Conservation (phyloP, 1,140 invertebrate genomes). For the Drosophila athabasca region DNA sequence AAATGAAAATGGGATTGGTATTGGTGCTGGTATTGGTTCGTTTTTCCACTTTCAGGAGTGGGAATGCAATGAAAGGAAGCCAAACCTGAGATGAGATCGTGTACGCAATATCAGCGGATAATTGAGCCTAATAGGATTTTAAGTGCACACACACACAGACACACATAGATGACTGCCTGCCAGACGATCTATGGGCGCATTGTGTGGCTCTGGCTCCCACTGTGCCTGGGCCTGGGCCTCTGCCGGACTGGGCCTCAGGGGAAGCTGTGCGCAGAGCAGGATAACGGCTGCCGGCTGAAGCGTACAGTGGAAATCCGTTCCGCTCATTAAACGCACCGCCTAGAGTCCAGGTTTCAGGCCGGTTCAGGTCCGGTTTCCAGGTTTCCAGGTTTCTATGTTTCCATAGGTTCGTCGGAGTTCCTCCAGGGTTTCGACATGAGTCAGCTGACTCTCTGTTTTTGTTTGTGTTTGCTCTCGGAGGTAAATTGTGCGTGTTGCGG, state of each 20-base stretch:
- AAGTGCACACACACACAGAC: constrained; percentile 66
- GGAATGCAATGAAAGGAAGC: constrained; percentile 33
- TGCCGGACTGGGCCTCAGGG: constrained; percentile 29
- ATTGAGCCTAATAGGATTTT: constrained; percentile 83
- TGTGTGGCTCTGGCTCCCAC: constrained; percentile 67
- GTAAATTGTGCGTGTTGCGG: constrained; percentile 79
- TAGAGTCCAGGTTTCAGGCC: constrained; percentile 17
- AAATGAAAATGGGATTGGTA: constrained; percentile 2
- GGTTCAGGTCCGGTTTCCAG: constrained; percentile 8
- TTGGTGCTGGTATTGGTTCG: no score
- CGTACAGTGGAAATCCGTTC: constrained; percentile 69
- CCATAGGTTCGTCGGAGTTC: constrained; percentile 25
- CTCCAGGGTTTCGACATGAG: constrained; percentile 57
- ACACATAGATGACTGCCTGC: constrained; percentile 11
- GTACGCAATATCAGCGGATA: constrained; percentile 83
- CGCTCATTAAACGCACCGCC: constrained; percentile 80
- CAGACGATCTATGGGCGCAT: constrained; percentile 41
- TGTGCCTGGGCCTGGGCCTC: constrained; percentile 60
- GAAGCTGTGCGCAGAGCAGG: constrained; percentile 57
- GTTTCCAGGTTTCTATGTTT: constrained; percentile 25
- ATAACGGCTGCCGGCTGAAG: constrained; percentile 67
- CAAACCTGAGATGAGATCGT: constrained; percentile 73
- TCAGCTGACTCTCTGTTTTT: constrained; percentile 68
- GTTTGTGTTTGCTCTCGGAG: constrained; percentile 67
- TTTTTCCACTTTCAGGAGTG: no score